These are phyloP conservation scores for Zaprionus davidi DNA, from an alignment of 1,140 invertebrate genomes.

Conservation along the genomic window DNA sequence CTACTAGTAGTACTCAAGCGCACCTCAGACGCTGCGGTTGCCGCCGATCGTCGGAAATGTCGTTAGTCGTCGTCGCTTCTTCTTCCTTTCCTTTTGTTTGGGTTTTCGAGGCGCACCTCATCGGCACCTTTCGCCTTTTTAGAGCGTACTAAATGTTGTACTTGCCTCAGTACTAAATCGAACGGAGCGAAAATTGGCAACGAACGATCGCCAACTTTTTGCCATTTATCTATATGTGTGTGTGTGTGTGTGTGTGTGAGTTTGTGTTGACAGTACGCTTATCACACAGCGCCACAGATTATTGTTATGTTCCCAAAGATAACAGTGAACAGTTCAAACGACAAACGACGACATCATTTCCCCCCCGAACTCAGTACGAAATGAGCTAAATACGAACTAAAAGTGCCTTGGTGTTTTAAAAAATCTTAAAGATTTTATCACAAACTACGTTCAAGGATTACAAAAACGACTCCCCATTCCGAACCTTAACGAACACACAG, in stretches of 20 bases:
- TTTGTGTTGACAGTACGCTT: conserved; percentile 42
- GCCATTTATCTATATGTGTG: conserved; percentile 28
- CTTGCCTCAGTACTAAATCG: conserved; percentile 51
- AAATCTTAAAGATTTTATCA: conserved; percentile 51
- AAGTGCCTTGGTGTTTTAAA: conserved; percentile 51
- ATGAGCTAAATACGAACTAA: conserved; percentile 54
- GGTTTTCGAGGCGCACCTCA: neutral
- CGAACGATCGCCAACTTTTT: conserved; percentile 27
- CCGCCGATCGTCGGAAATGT: conserved; percentile 37
- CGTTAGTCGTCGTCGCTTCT: conserved; percentile 32
- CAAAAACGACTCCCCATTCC: conserved; percentile 16
- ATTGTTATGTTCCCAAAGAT: conserved; percentile 41
- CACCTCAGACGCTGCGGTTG: conserved; percentile 61
- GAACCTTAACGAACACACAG: conserved; percentile 60
- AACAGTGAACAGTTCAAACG: conserved; percentile 40
- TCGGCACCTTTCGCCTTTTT: conserved; percentile 44
- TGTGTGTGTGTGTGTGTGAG: conserved; percentile 25
- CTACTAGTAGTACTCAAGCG: conserved; percentile 58
- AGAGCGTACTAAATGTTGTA: conserved; percentile 48
- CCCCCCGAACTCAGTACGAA: conserved; percentile 27
- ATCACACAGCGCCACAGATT: conserved; percentile 44
- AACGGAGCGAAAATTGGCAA: conserved; percentile 53
- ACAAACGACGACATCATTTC: conserved; percentile 27
- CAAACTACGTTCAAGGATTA: conserved; percentile 50
- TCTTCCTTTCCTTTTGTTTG: conserved; percentile 24